These are phyloP conservation scores for Aphelenchoides besseyi DNA, from an alignment of 1,140 invertebrate genomes.

Conservation along the genomic window DNA sequence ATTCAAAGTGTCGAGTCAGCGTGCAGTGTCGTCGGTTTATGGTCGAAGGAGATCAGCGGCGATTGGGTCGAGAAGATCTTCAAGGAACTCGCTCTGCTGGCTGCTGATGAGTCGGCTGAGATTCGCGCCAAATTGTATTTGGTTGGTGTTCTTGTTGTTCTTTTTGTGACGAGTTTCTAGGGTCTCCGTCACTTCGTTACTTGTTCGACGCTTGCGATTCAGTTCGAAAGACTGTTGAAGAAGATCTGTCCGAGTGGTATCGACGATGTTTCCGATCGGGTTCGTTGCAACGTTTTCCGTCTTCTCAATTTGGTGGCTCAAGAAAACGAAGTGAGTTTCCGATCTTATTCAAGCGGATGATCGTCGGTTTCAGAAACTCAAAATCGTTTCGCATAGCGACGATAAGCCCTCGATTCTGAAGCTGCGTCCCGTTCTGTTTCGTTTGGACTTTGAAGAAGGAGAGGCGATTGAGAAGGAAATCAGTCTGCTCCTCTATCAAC, in stretches of 20 bases:
- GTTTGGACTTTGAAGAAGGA: slow-evolving; percentile 5
- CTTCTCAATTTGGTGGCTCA: too few species aligned
- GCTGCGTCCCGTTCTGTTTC: background rate
- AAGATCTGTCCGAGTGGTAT: background rate
- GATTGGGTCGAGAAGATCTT: background rate
- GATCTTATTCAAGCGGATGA: too few species aligned
- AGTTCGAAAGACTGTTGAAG: background rate
- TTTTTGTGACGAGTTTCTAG: too few species aligned
- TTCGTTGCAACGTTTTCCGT: too few species aligned
- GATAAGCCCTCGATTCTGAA: too few species aligned
- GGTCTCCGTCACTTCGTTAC: background rate
- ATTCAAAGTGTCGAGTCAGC: background rate
- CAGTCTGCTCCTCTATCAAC: background rate
- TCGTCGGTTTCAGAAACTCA: too few species aligned
- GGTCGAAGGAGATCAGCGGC: background rate
- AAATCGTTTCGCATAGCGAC: too few species aligned
- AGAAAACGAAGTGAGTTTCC: too few species aligned
- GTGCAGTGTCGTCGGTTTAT: background rate
- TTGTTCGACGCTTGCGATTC: background rate
- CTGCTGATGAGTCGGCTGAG: too few species aligned
- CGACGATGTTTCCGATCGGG: background rate
- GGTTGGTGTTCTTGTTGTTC: too few species aligned
- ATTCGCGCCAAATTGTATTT: too few species aligned
- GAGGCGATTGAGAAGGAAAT: background rate
- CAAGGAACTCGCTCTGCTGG: background rate